Evolutionary conservation across 2,888 invertebrate species (phyloP), one percentile per base, ranked within the genome.

Genomic region (Mythimna ferrago): DNA sequence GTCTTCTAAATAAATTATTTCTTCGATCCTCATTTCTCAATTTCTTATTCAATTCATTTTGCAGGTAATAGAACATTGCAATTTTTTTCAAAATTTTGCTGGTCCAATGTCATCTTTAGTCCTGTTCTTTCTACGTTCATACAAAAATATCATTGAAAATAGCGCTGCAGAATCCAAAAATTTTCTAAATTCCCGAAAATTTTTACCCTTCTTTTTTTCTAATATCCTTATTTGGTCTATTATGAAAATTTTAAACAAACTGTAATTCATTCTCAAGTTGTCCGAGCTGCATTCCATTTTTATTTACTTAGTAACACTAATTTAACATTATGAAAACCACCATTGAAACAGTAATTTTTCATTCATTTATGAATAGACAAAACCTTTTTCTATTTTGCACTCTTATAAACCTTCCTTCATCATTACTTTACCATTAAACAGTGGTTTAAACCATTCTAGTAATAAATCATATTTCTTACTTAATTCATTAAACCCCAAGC

Each of bases 11-110:
- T 62, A 73, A 9, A 62, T 48, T 61, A 16, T 16, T 41, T 32
- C 51, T 32, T 61, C 51, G 41, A 35, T 51, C 48, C 38, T 26
- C 35, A 35, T 35, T 35, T 41, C 57, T 16, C 11, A 10, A 68
- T 61, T 26, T 62, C n/a, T 61, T 60, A 32, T 71, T 44, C 7
- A 41, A 65, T 56, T 21, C 16, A 57, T 74, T 67, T 53, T 61
- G 56, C 57, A 72, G 35, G 76, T 76, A 76, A 19, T n/a, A 26
- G 16, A 35, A 77, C 69, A 56, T 14, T 32, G 44, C 3, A 14
- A 14, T n/a, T 38, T n/a, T 16, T 32, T 32, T 56, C 3, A 38
- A 60, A 38, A 48, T 48, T 19, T 35, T 4, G 9, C 57, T 35
- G 19, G 4, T 1, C 2, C 11, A 11, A 56, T 21, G 14, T 11